Base-by-base conservation (phyloP, 1,140 invertebrate species). In the Leguminivora glycinivorella region DNA sequence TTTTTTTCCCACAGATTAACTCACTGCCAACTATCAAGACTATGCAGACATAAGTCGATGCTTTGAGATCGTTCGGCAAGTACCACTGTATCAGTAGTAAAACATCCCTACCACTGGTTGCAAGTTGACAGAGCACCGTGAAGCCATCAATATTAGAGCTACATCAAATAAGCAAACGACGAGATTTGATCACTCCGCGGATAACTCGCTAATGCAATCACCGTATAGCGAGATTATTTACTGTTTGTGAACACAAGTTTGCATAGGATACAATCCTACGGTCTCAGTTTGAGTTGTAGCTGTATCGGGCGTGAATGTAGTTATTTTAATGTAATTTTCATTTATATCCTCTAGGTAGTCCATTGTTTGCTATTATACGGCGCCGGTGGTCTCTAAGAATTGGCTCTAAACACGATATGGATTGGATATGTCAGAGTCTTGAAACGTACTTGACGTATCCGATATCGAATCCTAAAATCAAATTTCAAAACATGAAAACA, bases 191-290 rank as follows among this genome's bases (percentile, higher is more conserved):
- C 58, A 63, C 58, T 63, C 58, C 58, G 58, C 58, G 58, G 26
- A 26, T 63, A 63, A 63, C 58, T 63, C 25, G n/a, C 7, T 63
- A 63, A 63, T 63, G n/a, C 58, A 63, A 63, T 63, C 58, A 58
- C 47, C 25, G 29, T 63, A 19, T 63, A 31, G n/a, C 58, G 25
- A 24, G 58, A 31, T 31, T 29, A 63, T 29, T 63, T 63, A 63
- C 26, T 29, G 58, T 34, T 63, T 63, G 56, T 26, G 17, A 22
- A 19, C 19, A 10, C 19, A 22, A 52, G 47, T 52, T 52, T 52
- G 47, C 47, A 22, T 52, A 52, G 47, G 47, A 22, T 22, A 22
- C 17, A 19, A 22, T 22, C 1, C 1, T 22, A 22, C 19, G 47
- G 14, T 52, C 17, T 52, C 47, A 22, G 22, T 52, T 38, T 6